phyloP scores from a whole-genome alignment of 2,797 vertebrate genomes.

The Oryzias dopingdopingensis region DNA sequence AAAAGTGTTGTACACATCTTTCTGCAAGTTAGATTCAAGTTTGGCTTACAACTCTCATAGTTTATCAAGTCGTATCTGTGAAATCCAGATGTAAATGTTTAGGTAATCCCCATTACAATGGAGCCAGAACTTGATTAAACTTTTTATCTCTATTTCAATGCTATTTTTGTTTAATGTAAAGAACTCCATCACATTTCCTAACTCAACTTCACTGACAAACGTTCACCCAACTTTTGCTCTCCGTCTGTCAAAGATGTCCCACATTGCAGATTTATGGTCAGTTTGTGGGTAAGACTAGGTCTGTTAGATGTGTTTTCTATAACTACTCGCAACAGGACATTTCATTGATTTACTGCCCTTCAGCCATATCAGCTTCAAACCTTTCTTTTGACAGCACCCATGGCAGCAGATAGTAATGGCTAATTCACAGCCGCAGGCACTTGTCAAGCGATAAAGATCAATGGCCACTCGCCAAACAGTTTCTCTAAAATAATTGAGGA shows the following conservation, averaged over 20 bases:
- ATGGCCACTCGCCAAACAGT: constrained; percentile 23
- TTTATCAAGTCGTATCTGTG: too few species aligned
- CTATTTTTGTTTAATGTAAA: background rate
- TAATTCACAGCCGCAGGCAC: constrained; percentile 39
- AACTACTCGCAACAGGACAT: constrained; percentile 25
- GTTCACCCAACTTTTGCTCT: constrained; percentile 19
- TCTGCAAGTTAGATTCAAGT: too few species aligned
- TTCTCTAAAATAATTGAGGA: constrained; percentile 29
- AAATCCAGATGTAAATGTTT: too few species aligned
- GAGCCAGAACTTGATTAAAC: background rate
- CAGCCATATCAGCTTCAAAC: constrained; percentile 22
- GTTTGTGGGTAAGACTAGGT: constrained; percentile 2
- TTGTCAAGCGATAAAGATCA: constrained; percentile 48
- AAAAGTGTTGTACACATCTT: too few species aligned
- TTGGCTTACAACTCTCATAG: too few species aligned
- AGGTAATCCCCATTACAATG: background rate
- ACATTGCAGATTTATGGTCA: constrained; percentile 33
- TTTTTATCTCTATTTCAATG: background rate
- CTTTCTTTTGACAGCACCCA: constrained; percentile 25
- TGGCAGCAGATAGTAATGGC: constrained; percentile 41
- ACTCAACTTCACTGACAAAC: constrained; percentile 58
- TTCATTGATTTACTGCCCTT: constrained; percentile 26
- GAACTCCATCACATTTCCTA: constrained; percentile 20
- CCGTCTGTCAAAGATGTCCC: constrained; percentile 29
- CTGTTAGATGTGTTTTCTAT: constrained; percentile 11